phyloP scores from a whole-genome alignment of 2,113 vertebrate species.

The Apodemus speciosus region DNA sequence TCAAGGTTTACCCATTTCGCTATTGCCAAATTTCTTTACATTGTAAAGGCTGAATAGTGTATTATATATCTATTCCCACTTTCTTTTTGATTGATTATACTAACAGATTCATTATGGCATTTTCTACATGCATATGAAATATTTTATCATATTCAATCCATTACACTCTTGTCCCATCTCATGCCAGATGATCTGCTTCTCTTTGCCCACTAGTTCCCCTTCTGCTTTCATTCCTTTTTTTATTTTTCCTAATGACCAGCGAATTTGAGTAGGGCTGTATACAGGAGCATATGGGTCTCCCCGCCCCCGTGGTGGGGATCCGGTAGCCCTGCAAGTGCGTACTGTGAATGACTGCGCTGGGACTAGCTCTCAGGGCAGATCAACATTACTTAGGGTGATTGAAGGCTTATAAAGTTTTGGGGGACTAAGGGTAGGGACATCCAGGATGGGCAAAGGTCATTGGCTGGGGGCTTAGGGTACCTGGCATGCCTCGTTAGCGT shows the following conservation, averaged over 20 bases:
- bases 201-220: neutral
- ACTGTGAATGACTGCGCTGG: too few species aligned
- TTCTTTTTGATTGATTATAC: neutral
- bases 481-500: too few species aligned
- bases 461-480: too few species aligned
- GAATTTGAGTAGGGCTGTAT: neutral
- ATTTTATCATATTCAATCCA: neutral
- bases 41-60: neutral
- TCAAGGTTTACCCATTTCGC: neutral
- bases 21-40: neutral
- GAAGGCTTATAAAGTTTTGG: too few species aligned
- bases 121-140: neutral
- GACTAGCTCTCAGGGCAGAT: too few species aligned
- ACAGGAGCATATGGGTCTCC: neutral
- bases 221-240: neutral
- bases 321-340: too few species aligned
- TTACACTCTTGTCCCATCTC: neutral
- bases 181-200: neutral
- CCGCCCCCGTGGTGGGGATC: too few species aligned
- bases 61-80: neutral
- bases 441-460: too few species aligned
- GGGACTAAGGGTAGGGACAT: too few species aligned
- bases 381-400: too few species aligned
- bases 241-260: neutral
- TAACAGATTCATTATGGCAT: neutral